A percentile compares a stretch with the other conserved stretches of the same genome.
Conservation (phyloP, 92 coral and sea anemone species). For the Paramuricea clavata region DNA sequence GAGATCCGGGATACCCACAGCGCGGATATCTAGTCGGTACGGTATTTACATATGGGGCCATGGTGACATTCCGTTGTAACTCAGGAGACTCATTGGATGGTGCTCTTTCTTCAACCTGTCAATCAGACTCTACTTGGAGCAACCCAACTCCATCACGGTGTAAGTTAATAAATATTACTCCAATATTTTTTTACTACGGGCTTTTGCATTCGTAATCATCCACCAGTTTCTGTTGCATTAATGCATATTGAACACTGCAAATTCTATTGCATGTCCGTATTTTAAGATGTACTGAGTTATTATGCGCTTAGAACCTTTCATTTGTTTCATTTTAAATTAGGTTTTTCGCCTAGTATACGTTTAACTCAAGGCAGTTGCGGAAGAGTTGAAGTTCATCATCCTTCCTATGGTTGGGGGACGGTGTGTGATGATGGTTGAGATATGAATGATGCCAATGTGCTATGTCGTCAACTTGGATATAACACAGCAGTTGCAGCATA, state of each 20-base stretch:
- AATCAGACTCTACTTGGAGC: not conserved
- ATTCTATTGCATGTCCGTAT: too few species aligned
- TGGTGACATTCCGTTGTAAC: not conserved
- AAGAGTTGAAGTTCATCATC: conserved; percentile 50
- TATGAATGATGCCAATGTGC: conserved; percentile 59
- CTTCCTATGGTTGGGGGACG: not conserved
- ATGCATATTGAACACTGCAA: too few species aligned
- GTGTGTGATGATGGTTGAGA: too few species aligned
- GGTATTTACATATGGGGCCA: not conserved
- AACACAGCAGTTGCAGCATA: conserved; percentile 49
- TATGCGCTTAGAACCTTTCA: too few species aligned
- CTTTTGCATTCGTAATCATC: too few species aligned
- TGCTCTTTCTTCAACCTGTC: not conserved
- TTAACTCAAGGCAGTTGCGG: conserved; percentile 3
- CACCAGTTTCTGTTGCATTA: too few species aligned
- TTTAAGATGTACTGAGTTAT: too few species aligned
- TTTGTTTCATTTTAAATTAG: too few species aligned
- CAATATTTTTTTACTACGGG: too few species aligned
- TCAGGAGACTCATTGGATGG: not conserved
- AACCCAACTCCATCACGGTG: not conserved
- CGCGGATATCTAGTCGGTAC: not conserved
- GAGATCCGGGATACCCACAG: not conserved
- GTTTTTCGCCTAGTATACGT: not conserved
- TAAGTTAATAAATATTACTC: not conserved
- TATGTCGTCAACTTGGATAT: conserved; percentile 72